Conservation (phyloP, 2,888 invertebrate species). For the Malthinus flaveolus region DNA sequence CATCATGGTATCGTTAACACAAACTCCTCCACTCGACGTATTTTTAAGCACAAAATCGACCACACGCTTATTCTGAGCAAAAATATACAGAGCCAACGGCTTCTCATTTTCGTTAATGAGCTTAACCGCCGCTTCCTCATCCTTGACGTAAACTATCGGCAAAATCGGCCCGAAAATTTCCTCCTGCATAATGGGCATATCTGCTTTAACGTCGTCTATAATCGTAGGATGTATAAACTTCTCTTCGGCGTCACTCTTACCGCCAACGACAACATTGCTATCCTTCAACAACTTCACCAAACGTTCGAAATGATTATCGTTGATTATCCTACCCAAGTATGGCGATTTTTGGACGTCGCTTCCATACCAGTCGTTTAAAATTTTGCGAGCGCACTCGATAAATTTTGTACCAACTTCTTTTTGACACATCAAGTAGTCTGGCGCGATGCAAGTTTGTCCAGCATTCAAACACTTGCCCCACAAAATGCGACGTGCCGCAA, state of each 20-base stretch:
- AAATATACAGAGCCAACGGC: conserved; percentile 87
- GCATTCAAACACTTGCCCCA: conserved; percentile 95
- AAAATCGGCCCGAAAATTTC: conserved; percentile 98
- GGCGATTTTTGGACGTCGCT: conserved; percentile 76
- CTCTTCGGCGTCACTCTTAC: conserved; percentile 72
- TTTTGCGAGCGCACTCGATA: conserved; percentile 54
- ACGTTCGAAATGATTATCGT: conserved; percentile 80
- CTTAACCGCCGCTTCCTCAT: conserved; percentile 86
- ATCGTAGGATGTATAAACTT: conserved; percentile 87
- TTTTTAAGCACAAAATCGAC: conserved; percentile 66
- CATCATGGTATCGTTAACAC: conserved; percentile 85
- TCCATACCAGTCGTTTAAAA: conserved; percentile 82
- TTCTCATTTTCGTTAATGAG: conserved; percentile 88
- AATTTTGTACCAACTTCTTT: conserved; percentile 70
- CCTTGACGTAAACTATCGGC: conserved; percentile 82
- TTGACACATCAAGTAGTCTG: conserved; percentile 88
- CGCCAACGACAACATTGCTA: conserved; percentile 77
- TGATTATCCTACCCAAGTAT: conserved; percentile 85
- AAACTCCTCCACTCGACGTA: conserved; percentile 79
- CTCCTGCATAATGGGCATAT: conserved; percentile 81
- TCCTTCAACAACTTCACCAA: conserved; percentile 68
- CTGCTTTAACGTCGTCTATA: conserved; percentile 69
- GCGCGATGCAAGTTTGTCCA: conserved; percentile 96
- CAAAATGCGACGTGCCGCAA: conserved; percentile 78
- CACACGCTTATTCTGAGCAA: conserved; percentile 65